Evolutionary conservation across 2,888 invertebrate species (phyloP), one percentile per base, ranked within the genome.

Genomic region (Pollenia griseotomentosa): DNA sequence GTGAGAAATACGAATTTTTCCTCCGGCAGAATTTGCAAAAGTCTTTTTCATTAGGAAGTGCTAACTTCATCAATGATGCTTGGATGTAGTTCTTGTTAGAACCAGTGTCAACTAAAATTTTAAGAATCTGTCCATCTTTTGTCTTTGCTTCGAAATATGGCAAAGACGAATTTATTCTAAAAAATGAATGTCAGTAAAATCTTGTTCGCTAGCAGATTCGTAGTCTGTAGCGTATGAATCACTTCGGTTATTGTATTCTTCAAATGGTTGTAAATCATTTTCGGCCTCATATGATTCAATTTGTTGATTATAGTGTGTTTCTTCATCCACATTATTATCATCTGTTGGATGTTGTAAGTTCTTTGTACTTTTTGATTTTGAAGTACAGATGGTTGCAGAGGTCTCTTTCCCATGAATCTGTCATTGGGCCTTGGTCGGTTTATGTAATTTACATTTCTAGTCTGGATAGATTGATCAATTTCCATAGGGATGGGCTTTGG

Each of bases 101-200:
- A n/a, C 59, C 59, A 0, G 23, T 59, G 44, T 59, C 57, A 19
- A 59, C 11, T 51, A 53, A 19, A n/a, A 44, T 55, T 51, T 40
- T 40, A 19, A 19, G 19, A 19, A 19, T 19, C 2, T 19, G 19
- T 19, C 19, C 19, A 19, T 19, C 19, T 19, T 2, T 19, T 19
- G 19, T 19, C 19, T 19, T 19, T 19, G 19, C 19, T 1, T 19
- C 19, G 2, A 19, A 19, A 19, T 19, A 19, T 19, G 19, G 19
- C 19, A 19, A 19, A 19, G 2, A 23, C 16, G 44, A 19, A 61
- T 74, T 59, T 79, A 79, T 66, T 79, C 84, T 84, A 84, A 84
- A 79, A 84, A 84, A 84, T 73, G 51, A 48, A 79, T 73, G 12
- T 79, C 73, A 4, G 48, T 53, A 11, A 40, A n/a, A 16, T 79